Percentiles rank a stretch among this genome's conserved stretches.
These are phyloP conservation scores for Eucidaris tribuloides DNA, from an alignment of 35 echinoderm and acorn worm genomes.

Conservation along the genomic window DNA sequence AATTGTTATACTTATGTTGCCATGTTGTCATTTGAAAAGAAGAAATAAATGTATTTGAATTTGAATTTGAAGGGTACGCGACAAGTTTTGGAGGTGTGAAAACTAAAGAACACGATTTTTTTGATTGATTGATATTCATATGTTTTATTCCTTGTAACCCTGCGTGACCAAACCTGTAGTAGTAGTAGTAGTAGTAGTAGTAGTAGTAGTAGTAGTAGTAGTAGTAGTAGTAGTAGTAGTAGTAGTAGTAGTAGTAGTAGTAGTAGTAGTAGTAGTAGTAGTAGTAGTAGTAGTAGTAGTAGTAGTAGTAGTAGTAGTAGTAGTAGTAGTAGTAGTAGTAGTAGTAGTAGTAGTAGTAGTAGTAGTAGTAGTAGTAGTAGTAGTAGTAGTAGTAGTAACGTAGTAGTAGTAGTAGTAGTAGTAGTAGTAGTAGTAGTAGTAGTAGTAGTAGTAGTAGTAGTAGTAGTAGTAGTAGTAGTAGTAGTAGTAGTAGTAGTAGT, in stretches of 20 bases:
- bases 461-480: conserved; percentile 5
- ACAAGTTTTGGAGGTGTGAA: too few species aligned
- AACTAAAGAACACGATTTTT: too few species aligned
- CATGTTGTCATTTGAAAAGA: too few species aligned
- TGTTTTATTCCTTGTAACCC: too few species aligned
- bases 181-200: conserved; percentile 28
- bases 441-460: conserved; percentile 14
- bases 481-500: conserved; percentile 28
- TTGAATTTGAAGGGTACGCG: too few species aligned
- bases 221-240: conserved; percentile 28
- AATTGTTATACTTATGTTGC: too few species aligned
- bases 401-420: too few species aligned
- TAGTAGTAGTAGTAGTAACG: too few species aligned
- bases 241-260: conserved; percentile 22
- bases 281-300: conserved; percentile 18
- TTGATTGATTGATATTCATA: too few species aligned
- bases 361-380: conserved; percentile 25
- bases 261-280: conserved; percentile 26
- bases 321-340: conserved; percentile 22
- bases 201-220: conserved; percentile 29
- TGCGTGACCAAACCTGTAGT: neutral
- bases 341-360: conserved; percentile 18
- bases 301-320: conserved; percentile 25
- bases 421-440: conserved; percentile 28
- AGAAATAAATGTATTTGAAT: too few species aligned